Conservation (phyloP, 2,113 vertebrate species). For the Stegastes partitus region DNA sequence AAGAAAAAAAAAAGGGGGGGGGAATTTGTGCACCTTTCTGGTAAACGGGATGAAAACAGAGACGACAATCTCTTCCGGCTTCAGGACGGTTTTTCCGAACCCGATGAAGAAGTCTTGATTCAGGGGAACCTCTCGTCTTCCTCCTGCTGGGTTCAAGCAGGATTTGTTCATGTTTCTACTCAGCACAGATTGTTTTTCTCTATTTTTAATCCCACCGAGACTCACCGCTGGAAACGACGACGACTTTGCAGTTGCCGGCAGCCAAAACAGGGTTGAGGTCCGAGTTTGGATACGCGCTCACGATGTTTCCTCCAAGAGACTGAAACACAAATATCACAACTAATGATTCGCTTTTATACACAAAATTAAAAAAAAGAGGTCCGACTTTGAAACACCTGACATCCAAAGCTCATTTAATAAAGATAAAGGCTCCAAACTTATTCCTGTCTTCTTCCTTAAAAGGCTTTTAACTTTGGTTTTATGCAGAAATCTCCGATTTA, state of each 20-base stretch:
- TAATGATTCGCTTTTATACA: too few relatives aligned
- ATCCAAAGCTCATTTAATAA: too few relatives aligned
- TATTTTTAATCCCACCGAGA: neutral
- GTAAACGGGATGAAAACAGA: slow-evolving; percentile 89
- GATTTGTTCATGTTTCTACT: neutral
- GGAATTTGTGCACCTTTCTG: slow-evolving; percentile 80
- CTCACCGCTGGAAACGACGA: slow-evolving; percentile 85
- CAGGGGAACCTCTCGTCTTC: slow-evolving; percentile 82
- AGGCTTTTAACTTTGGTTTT: too few relatives aligned
- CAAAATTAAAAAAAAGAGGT: too few relatives aligned
- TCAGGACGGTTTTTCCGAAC: slow-evolving; percentile 82
- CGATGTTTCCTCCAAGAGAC: slow-evolving; percentile 92
- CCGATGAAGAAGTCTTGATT: slow-evolving; percentile 88
- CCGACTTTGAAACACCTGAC: too few relatives aligned
- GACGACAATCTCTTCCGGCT: slow-evolving; percentile 87
- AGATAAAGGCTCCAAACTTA: too few relatives aligned
- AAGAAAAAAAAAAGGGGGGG: neutral
- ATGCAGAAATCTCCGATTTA: too few relatives aligned
- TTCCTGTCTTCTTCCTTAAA: too few relatives aligned
- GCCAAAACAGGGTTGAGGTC: slow-evolving; percentile 93
- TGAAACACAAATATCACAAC: slow-evolving; percentile 49
- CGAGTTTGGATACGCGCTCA: slow-evolving; percentile 89
- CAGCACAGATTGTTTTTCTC: neutral
- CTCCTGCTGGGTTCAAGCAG: slow-evolving; percentile 60
- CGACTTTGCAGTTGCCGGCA: slow-evolving; percentile 86